Base-by-base conservation (phyloP, 2,797 vertebrate genomes). In the Falco cherrug region DNA sequence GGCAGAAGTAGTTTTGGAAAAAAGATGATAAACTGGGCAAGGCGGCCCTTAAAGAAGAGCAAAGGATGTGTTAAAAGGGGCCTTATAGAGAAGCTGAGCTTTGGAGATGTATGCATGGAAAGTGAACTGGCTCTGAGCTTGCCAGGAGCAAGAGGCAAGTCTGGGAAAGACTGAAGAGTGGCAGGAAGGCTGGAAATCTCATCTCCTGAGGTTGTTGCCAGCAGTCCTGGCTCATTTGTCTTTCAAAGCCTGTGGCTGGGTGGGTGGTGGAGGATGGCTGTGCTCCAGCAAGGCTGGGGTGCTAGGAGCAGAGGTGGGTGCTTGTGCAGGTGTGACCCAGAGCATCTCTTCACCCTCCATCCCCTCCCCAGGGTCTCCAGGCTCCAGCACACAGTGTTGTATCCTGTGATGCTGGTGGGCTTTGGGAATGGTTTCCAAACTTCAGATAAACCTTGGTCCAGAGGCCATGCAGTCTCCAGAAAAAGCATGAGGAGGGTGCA, bases 371-470 rank as follows among this genome's bases (percentile, higher is more conserved):
- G 45, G 22, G 14, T 15, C 19, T 75, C 21, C 39, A 69, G 53
- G 45, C 31, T 80, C 28, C 16, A 47, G 41, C 73, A 33, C 1
- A 1, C 4, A 4, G 43, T 3, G 1, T n/a, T 53, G 59, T 50
- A 33, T 16, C 20, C 56, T 5, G 3, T 7, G 33, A 9, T 16
- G 20, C 28, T 6, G 24, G 29, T 67, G 35, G 33, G 60, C 56
- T 51, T 61, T 70, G 69, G 37, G 63, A 68, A 28, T 7, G 33
- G 24, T 65, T 90, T 19, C 60, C 50, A 18, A 22, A 26, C 21
- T 31, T 81, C 3, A 37, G 17, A 28, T 43, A n/a, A 77, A 45
- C 20, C 54, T 73, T 0, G 0, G 10, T 43, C 28, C n/a, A 0
- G 1, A 45, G 51, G 50, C 39, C 11, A 0, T 4, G 18, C 11